Base-by-base conservation (phyloP, 2,888 invertebrate genomes). In the Serrognathus titanus region DNA sequence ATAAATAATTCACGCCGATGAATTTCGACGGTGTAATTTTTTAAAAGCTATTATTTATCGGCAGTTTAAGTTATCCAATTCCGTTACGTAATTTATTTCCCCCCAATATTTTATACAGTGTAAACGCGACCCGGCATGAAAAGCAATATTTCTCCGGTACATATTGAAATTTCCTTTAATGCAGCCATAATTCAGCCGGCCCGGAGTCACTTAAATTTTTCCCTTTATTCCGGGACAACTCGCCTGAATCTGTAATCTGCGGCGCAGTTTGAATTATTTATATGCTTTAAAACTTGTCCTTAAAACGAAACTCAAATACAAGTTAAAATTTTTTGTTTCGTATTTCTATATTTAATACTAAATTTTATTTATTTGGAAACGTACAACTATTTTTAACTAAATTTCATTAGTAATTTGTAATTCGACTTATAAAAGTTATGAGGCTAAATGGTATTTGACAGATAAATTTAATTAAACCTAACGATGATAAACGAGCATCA, bases 121-220 rank as follows among this genome's bases (percentile, higher is more conserved):
- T 72, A 72, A 72, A 72, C 71, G 70, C 66, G 66, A 66, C 69
- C 58, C 67, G 68, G 67, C 70, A 69, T 64, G 69, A 65, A 67
- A 69, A 66, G 64, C 71, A 62, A 71, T 73, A 74, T 74, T 72
- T 73, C 72, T 74, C 72, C 71, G 64, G 61, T 69, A 69, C 71
- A 74, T 73, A 74, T 75, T 75, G 74, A 73, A 74, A 73, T 74
- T 74, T 73, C 66, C 68, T 67, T 68, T 71, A 73, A 72, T 72
- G 68, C 71, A 58, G 50, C 67, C 66, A 72, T 73, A 75, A 73
- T 66, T 60, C 58, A 58, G 60, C 53, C 62, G 61, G 52, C 52
- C 62, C 53, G 56, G 48, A 57, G 56, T 57, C 53, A 57, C 55
- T 61, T 59, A 56, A 62, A 59, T 58, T 64, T 64, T 63, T 61